Conservation (phyloP, 2,888 invertebrate genomes). For the Zygaena filipendulae region DNA sequence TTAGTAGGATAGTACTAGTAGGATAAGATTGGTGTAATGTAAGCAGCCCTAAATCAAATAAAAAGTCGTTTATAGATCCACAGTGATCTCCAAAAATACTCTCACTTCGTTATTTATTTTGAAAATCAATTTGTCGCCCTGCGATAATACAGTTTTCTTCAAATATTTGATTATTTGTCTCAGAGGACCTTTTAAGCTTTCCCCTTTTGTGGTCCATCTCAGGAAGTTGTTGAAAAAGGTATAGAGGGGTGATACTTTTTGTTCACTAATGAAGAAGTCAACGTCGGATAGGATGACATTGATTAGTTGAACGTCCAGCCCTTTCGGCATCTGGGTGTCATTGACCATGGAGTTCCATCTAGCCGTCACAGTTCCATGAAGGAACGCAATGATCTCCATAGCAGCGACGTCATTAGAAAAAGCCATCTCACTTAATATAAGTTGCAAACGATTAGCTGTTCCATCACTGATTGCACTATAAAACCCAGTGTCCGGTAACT, state of each 20-base stretch:
- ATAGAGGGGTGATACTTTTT: constrained; percentile 27
- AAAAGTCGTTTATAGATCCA: too few species aligned
- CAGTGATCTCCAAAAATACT: constrained; percentile 38
- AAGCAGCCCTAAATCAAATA: too few species aligned
- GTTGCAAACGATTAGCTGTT: constrained; percentile 32
- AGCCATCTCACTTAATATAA: constrained; percentile 40
- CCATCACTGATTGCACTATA: constrained; percentile 26
- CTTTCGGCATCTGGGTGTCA: neutral
- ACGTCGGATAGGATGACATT: constrained; percentile 41
- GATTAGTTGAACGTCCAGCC: constrained; percentile 29
- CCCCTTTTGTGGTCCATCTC: constrained; percentile 23
- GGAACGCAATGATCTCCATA: constrained; percentile 26
- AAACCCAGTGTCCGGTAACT: constrained; percentile 25
- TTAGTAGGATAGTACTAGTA: too few species aligned
- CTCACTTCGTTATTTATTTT: constrained; percentile 35
- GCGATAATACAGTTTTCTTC: constrained; percentile 18
- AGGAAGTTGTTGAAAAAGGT: constrained; percentile 26
- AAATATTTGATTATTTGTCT: constrained; percentile 23
- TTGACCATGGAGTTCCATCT: constrained; percentile 19
- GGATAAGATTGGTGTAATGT: too few species aligned
- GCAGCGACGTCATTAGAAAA: constrained; percentile 29
- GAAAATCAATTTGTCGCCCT: constrained; percentile 22
- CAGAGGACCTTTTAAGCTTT: constrained; percentile 21
- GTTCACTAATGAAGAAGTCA: constrained; percentile 33
- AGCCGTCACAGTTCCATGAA: constrained; percentile 26